Evolutionary conservation across 2,797 vertebrate genomes (phyloP), one percentile per base, ranked within the genome.

Genomic region (Enteromius paludinosus): DNA sequence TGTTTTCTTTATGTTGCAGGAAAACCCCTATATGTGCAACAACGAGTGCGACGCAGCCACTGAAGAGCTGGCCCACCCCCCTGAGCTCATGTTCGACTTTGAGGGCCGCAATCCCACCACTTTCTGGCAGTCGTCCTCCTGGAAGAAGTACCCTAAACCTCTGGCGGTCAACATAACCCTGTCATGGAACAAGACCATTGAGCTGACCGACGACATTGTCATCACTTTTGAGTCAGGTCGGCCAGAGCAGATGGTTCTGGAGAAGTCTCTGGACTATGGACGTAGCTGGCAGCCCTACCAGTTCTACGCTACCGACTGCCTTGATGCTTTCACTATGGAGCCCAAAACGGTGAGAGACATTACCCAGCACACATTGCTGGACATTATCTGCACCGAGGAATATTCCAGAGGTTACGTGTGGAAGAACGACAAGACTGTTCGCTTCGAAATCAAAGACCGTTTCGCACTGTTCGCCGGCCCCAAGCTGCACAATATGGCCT

Each of bases 1-100:
- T 90, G 75, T 85, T 84, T 90, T 86, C 89, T 45, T 85, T 7
- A 68, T 28, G 83, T 80, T 87, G 28, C 81, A 99, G 98, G 98
- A 98, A 82, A 99, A 99, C 90, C 98, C 98, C 8, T 99, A 99
- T 94, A 99, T 99, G 98, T 99, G 98, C 92, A 99, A 99, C 92
- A 99, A 99, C 14, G 98, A 99, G 92, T 99, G 98, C 87, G 98
- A 99, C 18, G 97, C 98, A 0, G 94, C 86, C 86, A 99, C 97
- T 7, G 96, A 97, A 0, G 98, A 99, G 86, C 92, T 99, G 59
- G 97, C 98, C 61, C 98, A 99, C 88, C 98, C 98, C 64, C 96
- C 97, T 0, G 95, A 97, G 72, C 94, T 99, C 87, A 99, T 99
- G 98, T 99, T 99, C 0, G 98, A 99, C 92, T 94, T 94, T 0